These are phyloP conservation scores for Herpetotheres cachinnans DNA, from an alignment of 2,113 vertebrate species.

Conservation along the genomic window DNA sequence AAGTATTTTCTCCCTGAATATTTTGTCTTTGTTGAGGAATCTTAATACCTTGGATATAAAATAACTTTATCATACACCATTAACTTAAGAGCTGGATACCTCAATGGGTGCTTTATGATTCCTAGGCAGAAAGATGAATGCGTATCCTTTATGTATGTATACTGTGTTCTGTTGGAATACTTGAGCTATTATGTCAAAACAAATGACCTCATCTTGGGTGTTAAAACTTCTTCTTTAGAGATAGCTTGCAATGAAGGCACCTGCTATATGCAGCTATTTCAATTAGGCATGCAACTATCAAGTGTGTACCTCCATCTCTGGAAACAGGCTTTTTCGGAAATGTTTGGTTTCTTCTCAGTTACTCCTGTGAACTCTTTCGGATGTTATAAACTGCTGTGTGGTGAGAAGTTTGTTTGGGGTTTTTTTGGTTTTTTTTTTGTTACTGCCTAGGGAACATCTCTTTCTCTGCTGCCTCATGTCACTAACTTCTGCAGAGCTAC, in stretches of 20 bases:
- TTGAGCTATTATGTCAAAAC: background rate
- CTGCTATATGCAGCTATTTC: background rate
- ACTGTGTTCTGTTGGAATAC: background rate
- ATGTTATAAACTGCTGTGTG: background rate
- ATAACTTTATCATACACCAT: background rate
- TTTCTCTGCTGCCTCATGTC: background rate
- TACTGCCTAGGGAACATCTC: background rate
- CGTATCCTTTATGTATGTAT: background rate
- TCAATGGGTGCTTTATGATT: background rate
- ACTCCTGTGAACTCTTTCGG: background rate
- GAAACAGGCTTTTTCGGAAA: background rate
- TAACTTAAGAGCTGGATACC: background rate
- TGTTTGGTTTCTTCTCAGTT: background rate
- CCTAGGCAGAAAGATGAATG: background rate
- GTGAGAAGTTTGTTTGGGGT: background rate
- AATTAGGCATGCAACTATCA: background rate
- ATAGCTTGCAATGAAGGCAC: background rate
- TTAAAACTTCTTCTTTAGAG: background rate
- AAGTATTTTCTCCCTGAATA: background rate
- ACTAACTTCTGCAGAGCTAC: background rate
- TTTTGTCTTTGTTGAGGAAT: background rate
- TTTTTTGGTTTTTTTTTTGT: too few relatives aligned
- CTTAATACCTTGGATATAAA: background rate
- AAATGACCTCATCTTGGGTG: background rate
- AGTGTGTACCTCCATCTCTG: background rate